Conservation (phyloP, 2,113 vertebrate genomes). For the Athene cunicularia region DNA sequence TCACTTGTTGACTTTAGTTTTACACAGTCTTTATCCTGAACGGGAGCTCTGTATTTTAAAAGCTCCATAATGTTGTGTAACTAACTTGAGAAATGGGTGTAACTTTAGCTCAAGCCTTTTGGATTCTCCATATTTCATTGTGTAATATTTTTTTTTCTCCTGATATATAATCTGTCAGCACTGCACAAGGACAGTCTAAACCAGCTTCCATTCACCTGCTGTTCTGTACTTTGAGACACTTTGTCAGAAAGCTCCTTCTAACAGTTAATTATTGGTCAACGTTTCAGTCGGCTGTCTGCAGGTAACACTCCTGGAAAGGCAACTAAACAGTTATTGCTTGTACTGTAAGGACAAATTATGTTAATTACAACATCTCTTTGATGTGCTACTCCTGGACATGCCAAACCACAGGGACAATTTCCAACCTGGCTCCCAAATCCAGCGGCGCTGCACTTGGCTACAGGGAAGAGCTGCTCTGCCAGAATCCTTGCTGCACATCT, state of each 20-base stretch:
- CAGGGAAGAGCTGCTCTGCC: neutral
- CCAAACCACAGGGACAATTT: neutral
- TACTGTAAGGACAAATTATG: neutral
- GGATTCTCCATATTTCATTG: neutral
- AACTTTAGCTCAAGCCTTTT: neutral
- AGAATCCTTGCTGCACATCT: neutral
- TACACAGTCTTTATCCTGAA: neutral
- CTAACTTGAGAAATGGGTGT: neutral
- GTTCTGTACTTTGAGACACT: neutral
- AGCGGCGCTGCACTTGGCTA: neutral
- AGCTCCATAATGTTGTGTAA: neutral
- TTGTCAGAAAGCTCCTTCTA: neutral
- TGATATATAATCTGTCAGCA: neutral
- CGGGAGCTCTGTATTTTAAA: rapidly evolving
- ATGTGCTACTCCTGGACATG: neutral
- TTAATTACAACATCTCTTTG: neutral
- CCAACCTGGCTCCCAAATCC: neutral
- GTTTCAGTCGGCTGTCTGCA: neutral
- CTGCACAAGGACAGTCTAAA: neutral
- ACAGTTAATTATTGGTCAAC: neutral
- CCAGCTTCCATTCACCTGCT: neutral
- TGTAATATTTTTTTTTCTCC: neutral
- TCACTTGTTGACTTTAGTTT: neutral
- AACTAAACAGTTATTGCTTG: neutral
- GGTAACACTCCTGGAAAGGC: neutral